Conservation (phyloP, 1,140 invertebrate genomes). For the Uloborus diversus region DNA sequence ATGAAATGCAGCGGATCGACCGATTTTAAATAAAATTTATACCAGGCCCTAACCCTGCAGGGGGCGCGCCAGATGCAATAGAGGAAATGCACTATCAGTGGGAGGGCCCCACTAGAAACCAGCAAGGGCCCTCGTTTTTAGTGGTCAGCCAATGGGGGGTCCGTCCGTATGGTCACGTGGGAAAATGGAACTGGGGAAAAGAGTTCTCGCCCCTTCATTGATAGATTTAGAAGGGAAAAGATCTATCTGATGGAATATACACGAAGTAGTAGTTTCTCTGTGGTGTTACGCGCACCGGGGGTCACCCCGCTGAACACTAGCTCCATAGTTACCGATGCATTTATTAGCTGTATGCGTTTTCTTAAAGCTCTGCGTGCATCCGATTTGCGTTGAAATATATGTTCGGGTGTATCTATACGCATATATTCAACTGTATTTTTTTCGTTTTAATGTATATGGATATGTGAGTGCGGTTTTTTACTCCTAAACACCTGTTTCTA, state of each 20-base stretch:
- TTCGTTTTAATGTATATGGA: too few relatives aligned
- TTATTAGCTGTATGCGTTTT: slow-evolving; percentile 53
- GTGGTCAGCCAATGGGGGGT: slow-evolving; percentile 52
- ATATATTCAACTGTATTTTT: too few relatives aligned
- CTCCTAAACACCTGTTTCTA: too few relatives aligned
- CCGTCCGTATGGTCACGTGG: slow-evolving; percentile 51
- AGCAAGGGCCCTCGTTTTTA: slow-evolving; percentile 56
- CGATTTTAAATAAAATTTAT: slow-evolving; percentile 56
- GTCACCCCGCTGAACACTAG: slow-evolving; percentile 38
- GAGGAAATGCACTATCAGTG: slow-evolving; percentile 46
- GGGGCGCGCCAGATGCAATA: slow-evolving; percentile 46
- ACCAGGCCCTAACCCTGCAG: slow-evolving; percentile 7
- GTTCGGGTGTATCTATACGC: too few relatives aligned
- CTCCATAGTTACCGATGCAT: slow-evolving; percentile 53
- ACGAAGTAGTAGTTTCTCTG: slow-evolving; percentile 48
- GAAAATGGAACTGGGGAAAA: slow-evolving; percentile 39
- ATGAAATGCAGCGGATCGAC: neutral
- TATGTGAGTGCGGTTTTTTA: too few relatives aligned
- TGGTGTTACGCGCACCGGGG: slow-evolving; percentile 45
- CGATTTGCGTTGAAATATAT: slow-evolving; percentile 35
- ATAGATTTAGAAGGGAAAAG: slow-evolving; percentile 52
- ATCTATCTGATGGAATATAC: slow-evolving; percentile 54
- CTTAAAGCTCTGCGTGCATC: slow-evolving; percentile 16
- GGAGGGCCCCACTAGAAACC: slow-evolving; percentile 51
- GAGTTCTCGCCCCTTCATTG: slow-evolving; percentile 38